Evolutionary conservation across 2,797 vertebrate genomes (phyloP).

Genomic region (Caiman crocodilus): DNA sequence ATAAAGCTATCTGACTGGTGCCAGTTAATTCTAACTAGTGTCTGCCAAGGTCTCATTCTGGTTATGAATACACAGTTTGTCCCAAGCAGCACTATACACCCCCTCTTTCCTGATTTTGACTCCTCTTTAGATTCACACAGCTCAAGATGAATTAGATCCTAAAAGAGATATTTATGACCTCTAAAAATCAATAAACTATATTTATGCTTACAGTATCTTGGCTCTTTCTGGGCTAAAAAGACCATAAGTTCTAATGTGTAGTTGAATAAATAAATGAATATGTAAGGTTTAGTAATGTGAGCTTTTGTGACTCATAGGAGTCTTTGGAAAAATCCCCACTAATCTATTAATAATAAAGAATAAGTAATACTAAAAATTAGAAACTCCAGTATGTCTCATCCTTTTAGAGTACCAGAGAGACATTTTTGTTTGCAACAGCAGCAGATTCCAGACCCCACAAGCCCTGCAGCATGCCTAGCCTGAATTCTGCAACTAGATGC

Average conservation of each 20-base stretch:
- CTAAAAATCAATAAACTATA: conserved; percentile 54
- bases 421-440: conserved; percentile 60
- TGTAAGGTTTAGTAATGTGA: conserved; percentile 72
- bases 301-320: conserved; percentile 72
- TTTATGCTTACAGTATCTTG: conserved; percentile 30
- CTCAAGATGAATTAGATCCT: conserved; percentile 52
- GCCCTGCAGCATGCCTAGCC: conserved; percentile 39
- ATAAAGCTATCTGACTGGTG: conserved; percentile 16
- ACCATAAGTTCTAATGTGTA: conserved; percentile 38
- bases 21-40: conserved; percentile 34
- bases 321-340: conserved; percentile 69
- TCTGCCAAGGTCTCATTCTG: conserved; percentile 26
- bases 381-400: conserved; percentile 63
- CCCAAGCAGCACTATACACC: neutral
- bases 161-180: conserved; percentile 60
- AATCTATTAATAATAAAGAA: conserved; percentile 77
- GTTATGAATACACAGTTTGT: conserved; percentile 48
- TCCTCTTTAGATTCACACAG: conserved; percentile 38
- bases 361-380: conserved; percentile 69
- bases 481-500: conserved; percentile 48
- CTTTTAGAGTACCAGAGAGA: conserved; percentile 62
- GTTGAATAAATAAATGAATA: conserved; percentile 72
- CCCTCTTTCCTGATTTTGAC: neutral
- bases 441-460: conserved; percentile 58
- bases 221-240: conserved; percentile 55